Evolutionary conservation across 1,140 invertebrate genomes (phyloP), one percentile per base, ranked within the genome.

Genomic region (Artemia franciscana): DNA sequence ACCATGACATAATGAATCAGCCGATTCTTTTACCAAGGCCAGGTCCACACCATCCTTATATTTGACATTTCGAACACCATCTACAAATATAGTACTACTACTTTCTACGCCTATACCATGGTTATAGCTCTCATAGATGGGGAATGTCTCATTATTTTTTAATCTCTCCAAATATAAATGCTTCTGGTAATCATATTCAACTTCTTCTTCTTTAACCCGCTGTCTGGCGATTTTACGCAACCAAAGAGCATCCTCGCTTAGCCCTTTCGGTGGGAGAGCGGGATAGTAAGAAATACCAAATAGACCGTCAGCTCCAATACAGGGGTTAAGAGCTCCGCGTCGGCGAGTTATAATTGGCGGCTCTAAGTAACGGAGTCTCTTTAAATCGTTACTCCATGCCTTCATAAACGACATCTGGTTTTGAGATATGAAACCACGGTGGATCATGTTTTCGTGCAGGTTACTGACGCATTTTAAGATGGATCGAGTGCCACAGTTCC

Each of bases 261-360:
- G 12, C 24, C 65, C 60, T 58, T 66, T 66, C 4, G 66, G 67
- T 21, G 66, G 65, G 21, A 70, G 61, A 5, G 69, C 64, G 4
- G 69, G 68, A 56, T 66, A 67, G 60, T 70, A 70, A 27, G 67
- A 66, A 26, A 70, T 66, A 26, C 69, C 69, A 58, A 67, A 67
- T 24, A 70, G 67, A 56, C 68, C 69, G 64, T 70, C 68, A 51
- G 68, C 68, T 26, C 69, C 69, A 7, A 70, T 56, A 60, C 69
- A 70, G 7, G 69, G 69, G 60, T 70, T 69, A n/a, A 63, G 66
- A 26, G 67, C 64, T 15, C 68, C 67, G 18, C 69, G 60, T 26
- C 69, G 60, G 51, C 65, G 63, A 12, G 69, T 68, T 5, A 70
- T 63, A 64, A 70, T 68, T 15, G 69, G 68, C 1, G 70, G 70